Conservation (phyloP, 2,888 invertebrate species). For the Ceriagrion tenellum region DNA sequence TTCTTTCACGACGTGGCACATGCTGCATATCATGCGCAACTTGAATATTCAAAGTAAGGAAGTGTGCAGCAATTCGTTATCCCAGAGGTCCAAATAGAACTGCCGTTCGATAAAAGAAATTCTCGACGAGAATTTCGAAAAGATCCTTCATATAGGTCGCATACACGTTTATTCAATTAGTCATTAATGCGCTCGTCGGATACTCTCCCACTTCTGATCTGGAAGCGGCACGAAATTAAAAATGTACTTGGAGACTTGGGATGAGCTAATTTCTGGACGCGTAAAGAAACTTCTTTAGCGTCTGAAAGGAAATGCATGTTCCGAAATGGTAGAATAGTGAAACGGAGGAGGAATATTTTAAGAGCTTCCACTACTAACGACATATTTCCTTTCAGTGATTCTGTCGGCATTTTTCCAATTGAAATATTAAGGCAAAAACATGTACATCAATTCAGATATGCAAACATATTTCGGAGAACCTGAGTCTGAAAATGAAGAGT, state of each 20-base stretch:
- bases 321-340: too few relatives aligned
- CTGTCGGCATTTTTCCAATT: too few relatives aligned
- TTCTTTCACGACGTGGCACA: neutral
- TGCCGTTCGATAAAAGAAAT: neutral
- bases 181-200: neutral
- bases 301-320: too few relatives aligned
- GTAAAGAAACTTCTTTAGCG: neutral
- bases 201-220: neutral
- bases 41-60: neutral
- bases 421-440: too few relatives aligned
- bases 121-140: neutral
- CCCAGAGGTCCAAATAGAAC: neutral
- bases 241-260: neutral
- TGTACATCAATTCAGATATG: too few relatives aligned
- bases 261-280: neutral
- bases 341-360: too few relatives aligned
- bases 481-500: too few relatives aligned
- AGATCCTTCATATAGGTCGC: neutral
- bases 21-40: neutral
- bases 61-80: neutral
- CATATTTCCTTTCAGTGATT: too few relatives aligned
- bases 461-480: too few relatives aligned
- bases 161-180: neutral
- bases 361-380: too few relatives aligned
- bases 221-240: neutral